phyloP scores from a whole-genome alignment of 2,888 invertebrate genomes.

The Diplazon laetatorius region DNA sequence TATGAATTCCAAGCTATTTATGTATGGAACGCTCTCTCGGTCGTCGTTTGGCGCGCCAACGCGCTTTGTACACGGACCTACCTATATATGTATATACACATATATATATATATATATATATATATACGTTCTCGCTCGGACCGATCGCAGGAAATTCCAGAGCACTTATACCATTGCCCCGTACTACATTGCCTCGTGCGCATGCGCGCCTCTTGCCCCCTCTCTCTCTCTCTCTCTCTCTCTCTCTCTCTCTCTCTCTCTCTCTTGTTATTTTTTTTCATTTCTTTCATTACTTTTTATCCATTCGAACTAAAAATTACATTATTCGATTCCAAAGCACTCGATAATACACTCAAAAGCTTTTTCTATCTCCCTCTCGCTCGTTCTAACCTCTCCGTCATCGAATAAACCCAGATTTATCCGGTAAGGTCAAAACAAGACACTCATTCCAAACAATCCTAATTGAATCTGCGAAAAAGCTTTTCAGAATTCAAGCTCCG shows the following conservation, averaged over 20 bases:
- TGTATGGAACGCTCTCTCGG: constrained; percentile 65
- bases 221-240: background rate
- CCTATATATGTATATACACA: too few relatives aligned
- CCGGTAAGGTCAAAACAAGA: constrained; percentile 3
- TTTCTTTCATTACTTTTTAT: too few relatives aligned
- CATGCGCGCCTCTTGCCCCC: background rate
- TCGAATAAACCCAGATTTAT: background rate
- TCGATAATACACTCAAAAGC: too few relatives aligned
- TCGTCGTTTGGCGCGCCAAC: constrained; percentile 49
- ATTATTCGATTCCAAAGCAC: too few relatives aligned
- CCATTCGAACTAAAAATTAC: too few relatives aligned
- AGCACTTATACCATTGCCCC: constrained; percentile 27
- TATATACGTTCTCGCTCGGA: constrained; percentile 15
- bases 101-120: too few relatives aligned
- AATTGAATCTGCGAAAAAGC: constrained; percentile 28
- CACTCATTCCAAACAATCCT: constrained; percentile 37
- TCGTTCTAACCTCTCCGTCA: background rate
- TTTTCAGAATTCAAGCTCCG: constrained; percentile 8
- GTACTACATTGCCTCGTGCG: background rate
- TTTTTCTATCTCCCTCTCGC: background rate
- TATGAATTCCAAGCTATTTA: constrained; percentile 70
- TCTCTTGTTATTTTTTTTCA: too few relatives aligned
- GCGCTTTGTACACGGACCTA: background rate
- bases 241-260: background rate
- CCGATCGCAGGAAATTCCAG: constrained; percentile 54